A percentile compares a stretch with the other conserved stretches of the same genome.
Evolutionary conservation across 2,113 vertebrate genomes (phyloP).

Genomic region (Corythoichthys haematopterus): DNA sequence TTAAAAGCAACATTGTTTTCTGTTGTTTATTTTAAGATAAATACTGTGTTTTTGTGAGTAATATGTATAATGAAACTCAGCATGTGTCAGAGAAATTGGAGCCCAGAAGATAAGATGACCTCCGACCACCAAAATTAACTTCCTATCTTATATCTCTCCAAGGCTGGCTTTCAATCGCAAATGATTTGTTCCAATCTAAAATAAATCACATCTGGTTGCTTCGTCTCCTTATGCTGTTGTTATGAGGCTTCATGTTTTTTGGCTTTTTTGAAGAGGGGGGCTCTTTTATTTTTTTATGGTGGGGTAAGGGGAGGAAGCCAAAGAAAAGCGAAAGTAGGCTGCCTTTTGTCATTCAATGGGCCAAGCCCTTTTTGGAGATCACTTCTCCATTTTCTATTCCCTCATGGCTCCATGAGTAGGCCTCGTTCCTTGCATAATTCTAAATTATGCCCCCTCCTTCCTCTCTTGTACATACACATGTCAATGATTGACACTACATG

Average conservation of each 20-base stretch:
- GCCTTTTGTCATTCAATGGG: constrained; percentile 77
- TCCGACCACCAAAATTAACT: constrained; percentile 11
- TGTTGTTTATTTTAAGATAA: not conserved
- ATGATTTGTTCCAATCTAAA: constrained; percentile 51
- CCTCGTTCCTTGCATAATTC: constrained; percentile 80
- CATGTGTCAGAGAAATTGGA: not conserved
- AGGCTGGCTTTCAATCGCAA: constrained; percentile 55
- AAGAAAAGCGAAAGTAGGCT: constrained; percentile 60
- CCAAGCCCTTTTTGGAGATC: constrained; percentile 67
- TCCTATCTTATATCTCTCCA: constrained; percentile 19
- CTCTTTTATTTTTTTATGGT: constrained; percentile 27
- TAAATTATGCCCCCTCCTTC: constrained; percentile 48
- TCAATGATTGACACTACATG: constrained; percentile 26
- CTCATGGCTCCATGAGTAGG: constrained; percentile 72
- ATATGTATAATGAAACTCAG: not conserved
- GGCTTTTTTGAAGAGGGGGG: constrained; percentile 26
- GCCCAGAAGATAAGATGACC: not conserved
- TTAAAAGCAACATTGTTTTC: not conserved
- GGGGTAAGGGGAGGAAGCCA: constrained; percentile 44
- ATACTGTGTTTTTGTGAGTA: not conserved
- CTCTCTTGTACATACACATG: constrained; percentile 35
- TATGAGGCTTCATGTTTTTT: constrained; percentile 45
- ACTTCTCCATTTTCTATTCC: constrained; percentile 71
- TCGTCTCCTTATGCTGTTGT: constrained; percentile 41
- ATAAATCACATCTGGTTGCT: constrained; percentile 74